Percentiles rank a stretch among this genome's conserved stretches.
Conservation (phyloP, 1,140 invertebrate species). For the Berghia stephanieae region DNA sequence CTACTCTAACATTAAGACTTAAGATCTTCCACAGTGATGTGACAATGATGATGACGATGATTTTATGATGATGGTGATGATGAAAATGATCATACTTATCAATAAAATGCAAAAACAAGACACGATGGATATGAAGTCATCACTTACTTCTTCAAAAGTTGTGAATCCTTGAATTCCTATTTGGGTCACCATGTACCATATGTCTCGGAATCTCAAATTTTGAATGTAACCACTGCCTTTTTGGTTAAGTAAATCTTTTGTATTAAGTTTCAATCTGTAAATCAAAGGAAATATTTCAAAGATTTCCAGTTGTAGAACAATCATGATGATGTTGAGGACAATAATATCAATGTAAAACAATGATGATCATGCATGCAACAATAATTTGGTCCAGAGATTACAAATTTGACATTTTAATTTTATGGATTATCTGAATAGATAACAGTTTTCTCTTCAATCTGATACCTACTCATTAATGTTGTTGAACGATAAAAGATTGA, state of each 20-base stretch:
- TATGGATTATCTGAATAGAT: too few relatives aligned
- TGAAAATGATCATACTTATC: too few relatives aligned
- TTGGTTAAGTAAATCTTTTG: slow-evolving; percentile 65
- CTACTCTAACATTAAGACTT: too few relatives aligned
- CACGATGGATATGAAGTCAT: neutral
- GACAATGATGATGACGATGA: too few relatives aligned
- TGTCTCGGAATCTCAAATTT: slow-evolving; percentile 71
- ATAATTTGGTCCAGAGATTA: too few relatives aligned
- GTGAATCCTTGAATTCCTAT: slow-evolving; percentile 71
- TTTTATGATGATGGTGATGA: too few relatives aligned
- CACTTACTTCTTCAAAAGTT: slow-evolving; percentile 68
- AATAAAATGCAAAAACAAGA: neutral
- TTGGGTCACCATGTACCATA: slow-evolving; percentile 73
- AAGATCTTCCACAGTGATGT: neutral
- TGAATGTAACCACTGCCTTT: slow-evolving; percentile 71
- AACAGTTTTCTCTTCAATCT: too few relatives aligned
- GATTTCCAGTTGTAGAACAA: neutral
- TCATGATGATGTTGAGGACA: neutral
- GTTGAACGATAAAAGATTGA: too few relatives aligned
- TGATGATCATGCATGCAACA: too few relatives aligned
- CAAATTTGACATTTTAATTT: too few relatives aligned
- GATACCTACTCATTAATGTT: too few relatives aligned
- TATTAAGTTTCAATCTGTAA: slow-evolving; percentile 51
- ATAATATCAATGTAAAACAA: neutral
- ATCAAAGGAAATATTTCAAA: neutral